Base-by-base conservation (phyloP, 2,888 invertebrate species). In the Stegophylla sp. region DNA sequence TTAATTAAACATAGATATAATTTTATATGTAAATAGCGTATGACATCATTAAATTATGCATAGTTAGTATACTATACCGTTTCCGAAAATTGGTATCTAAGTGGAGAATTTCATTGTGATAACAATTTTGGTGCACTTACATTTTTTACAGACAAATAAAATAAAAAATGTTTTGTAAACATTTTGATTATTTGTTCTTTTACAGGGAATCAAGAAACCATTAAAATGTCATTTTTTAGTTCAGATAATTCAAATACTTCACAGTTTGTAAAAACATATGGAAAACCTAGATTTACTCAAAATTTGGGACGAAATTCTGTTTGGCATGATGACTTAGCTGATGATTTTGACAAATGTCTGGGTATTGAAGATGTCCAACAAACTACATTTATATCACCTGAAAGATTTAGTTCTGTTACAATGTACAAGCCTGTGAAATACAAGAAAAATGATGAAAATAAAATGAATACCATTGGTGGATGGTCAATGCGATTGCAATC, bases 371-470 rank as follows among this genome's bases (percentile, higher is more conserved):
- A 71, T 79, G 41, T 43, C 51, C 34, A 51, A 48, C 61, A 51
- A 71, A 71, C 79, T 26, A 79, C 61, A 41, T 79, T 79, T 71
- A 34, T 79, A 34, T 79, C 79, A 34, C 79, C 79, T n/a, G 79
- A 79, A 71, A 3, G 61, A 51, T 13, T 1, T 48, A 4, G 51
- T 41, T 41, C 69, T 5, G 71, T 61, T 51, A 7, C 69, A 13
- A 48, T 34, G 28, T 34, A 23, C 17, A 69, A 69, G 9, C 7
- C 28, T 48, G 1, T 7, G 17, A 69, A 77, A 56, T 15, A 34
- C 23, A 64, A 67, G 20, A 67, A 48, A 28, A 64, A 64, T 23
- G 2, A 17, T 26, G n/a, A 41, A n/a, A 23, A 63, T 17, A 23
- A 34, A 63, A 71, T n/a, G 23, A 63, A 79, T 20, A 41, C 41